These are phyloP conservation scores for human DNA, from an alignment of 2,113 vertebrate genomes.

Conservation along the genomic window DNA sequence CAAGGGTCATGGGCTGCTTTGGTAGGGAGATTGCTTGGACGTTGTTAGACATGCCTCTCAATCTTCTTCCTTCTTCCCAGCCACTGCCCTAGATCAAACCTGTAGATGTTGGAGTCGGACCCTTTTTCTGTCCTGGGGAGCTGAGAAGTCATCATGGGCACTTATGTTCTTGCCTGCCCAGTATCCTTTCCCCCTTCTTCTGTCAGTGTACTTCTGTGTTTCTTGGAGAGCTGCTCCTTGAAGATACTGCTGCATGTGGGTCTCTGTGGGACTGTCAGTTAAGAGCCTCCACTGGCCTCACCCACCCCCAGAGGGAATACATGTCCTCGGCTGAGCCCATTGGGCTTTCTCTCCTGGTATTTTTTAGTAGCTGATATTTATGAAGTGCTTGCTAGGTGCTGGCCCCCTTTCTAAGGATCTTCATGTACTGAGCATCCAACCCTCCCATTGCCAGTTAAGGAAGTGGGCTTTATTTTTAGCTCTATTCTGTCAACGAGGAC, in stretches of 20 bases:
- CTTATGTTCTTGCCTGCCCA: neutral
- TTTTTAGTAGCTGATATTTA: neutral
- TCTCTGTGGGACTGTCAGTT: neutral
- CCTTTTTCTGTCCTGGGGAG: neutral
- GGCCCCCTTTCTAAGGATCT: neutral
- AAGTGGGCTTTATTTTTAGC: neutral
- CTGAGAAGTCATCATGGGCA: neutral
- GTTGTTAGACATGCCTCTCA: neutral
- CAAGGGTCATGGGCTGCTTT: neutral
- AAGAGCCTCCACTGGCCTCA: neutral
- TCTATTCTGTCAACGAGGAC: neutral
- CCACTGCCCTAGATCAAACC: no score
- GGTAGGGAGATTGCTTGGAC: neutral
- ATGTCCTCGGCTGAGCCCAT: neutral
- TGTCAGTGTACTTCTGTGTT: neutral
- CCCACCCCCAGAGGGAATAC: neutral
- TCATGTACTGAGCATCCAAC: neutral
- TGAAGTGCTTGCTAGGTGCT: neutral
- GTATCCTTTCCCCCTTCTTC: neutral
- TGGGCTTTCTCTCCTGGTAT: neutral
- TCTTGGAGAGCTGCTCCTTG: neutral
- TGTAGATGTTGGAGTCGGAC: rapidly evolving
- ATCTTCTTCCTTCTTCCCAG: neutral
- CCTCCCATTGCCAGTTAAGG: neutral
- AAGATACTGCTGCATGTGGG: neutral